Conservation (phyloP, 2,797 vertebrate species). For the Austrolebias charrua region DNA sequence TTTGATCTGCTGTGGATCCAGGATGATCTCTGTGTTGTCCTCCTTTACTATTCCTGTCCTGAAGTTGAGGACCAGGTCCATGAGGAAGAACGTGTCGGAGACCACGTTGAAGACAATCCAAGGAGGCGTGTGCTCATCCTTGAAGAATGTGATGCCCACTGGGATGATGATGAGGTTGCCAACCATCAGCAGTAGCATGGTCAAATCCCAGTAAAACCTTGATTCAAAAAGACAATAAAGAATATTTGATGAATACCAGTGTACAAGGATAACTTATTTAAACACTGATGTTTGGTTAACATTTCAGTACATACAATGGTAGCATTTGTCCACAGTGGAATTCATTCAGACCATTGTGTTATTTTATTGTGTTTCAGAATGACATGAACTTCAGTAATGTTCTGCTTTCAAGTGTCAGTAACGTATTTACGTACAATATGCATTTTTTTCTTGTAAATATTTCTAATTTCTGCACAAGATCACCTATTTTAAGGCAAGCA, state of each 20-base stretch:
- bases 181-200: constrained; percentile 98
- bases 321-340: too few relatives aligned
- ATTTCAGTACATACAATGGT: background rate
- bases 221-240: constrained; percentile 30
- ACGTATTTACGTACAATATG: background rate
- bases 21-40: constrained; percentile 98
- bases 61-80: constrained; percentile 98
- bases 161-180: constrained; percentile 99
- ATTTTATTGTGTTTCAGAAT: too few relatives aligned
- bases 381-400: too few relatives aligned
- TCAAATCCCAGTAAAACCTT: constrained; percentile 99
- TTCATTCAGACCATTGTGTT: too few relatives aligned
- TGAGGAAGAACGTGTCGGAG: constrained; percentile 98
- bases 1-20: constrained; percentile 96
- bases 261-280: background rate
- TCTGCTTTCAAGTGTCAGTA: background rate
- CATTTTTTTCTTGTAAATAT: background rate
- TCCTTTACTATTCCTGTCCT: constrained; percentile 98
- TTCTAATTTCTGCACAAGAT: background rate
- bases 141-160: constrained; percentile 99
- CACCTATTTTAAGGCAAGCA: too few relatives aligned
- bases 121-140: constrained; percentile 96
- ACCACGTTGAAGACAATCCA: constrained; percentile 99
- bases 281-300: background rate
- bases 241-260: background rate